phyloP scores from a whole-genome alignment of 2,797 vertebrate species.

The Phataginus tetradactyla region DNA sequence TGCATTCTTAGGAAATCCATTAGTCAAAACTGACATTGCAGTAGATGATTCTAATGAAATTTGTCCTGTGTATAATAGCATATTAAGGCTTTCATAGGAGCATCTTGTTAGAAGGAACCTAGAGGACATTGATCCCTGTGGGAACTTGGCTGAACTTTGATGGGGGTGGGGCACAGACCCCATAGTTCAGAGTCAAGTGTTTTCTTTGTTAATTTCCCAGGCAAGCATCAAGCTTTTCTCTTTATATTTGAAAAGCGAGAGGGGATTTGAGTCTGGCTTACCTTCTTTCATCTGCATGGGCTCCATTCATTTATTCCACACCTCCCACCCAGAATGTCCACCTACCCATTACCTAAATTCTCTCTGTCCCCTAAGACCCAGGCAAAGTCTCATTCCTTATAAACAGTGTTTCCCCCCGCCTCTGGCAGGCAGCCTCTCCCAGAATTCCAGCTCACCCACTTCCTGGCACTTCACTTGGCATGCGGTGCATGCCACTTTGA shows the following conservation, averaged over 20 bases:
- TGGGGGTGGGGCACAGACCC: not conserved
- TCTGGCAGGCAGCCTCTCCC: not conserved
- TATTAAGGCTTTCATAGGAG: slow-evolving; percentile 23
- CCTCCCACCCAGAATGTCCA: not conserved
- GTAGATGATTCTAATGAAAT: slow-evolving; percentile 49
- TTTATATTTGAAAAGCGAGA: not conserved
- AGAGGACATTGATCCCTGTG: not conserved
- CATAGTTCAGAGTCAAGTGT: not conserved
- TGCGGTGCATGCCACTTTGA: not conserved
- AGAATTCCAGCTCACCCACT: not conserved
- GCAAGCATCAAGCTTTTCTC: not conserved
- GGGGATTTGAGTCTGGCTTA: not conserved
- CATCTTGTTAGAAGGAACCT: not conserved
- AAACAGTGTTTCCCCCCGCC: not conserved
- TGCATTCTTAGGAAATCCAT: slow-evolving; percentile 64
- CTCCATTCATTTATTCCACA: not conserved
- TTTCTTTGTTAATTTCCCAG: slow-evolving; percentile 16
- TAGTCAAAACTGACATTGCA: slow-evolving; percentile 44
- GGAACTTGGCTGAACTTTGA: slow-evolving; percentile 43
- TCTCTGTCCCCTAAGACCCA: not conserved
- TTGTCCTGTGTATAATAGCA: not conserved
- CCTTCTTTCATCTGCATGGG: not conserved
- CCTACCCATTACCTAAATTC: not conserved
- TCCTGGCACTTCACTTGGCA: not conserved
- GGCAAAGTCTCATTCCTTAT: not conserved